Percentiles rank a stretch among this genome's conserved stretches.
Evolutionary conservation across 2,113 vertebrate genomes (phyloP).

Genomic region (Chiloscyllium plagiosum): DNA sequence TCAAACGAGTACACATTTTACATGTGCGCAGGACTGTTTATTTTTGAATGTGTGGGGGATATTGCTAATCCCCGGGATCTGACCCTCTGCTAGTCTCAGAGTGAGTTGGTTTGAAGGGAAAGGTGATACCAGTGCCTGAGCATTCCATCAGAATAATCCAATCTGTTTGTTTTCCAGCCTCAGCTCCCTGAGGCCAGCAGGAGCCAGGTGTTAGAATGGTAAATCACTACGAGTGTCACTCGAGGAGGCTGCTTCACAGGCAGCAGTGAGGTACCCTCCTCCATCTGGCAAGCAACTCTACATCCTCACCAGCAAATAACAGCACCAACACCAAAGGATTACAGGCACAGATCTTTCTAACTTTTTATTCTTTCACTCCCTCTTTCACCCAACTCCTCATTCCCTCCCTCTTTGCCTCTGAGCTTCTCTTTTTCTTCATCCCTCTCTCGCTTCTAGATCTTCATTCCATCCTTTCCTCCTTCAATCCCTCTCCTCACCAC

Average conservation of each 20-base stretch:
- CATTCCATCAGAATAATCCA: conserved; percentile 2
- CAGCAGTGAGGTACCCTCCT: no score
- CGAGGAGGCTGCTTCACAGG: background rate
- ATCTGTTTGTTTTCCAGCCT: conserved; percentile 10
- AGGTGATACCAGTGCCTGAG: background rate
- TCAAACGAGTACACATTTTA: background rate
- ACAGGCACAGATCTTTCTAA: no score
- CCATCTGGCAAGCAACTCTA: background rate
- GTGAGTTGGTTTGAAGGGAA: conserved; percentile 21
- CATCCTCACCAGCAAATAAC: background rate
- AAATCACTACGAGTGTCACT: background rate
- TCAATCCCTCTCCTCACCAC: background rate
- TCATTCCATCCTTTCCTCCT: background rate
- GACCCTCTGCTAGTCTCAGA: background rate
- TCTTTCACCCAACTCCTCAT: background rate
- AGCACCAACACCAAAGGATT: background rate
- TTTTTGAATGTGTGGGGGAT: background rate
- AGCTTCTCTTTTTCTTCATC: background rate
- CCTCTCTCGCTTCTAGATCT: background rate
- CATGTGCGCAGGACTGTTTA: background rate
- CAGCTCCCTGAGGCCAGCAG: background rate
- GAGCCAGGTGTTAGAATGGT: conserved; percentile 13
- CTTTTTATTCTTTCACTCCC: conserved; percentile 15
- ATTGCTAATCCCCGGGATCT: background rate
- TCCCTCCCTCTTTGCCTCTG: no score